Evolutionary conservation across 2,113 vertebrate species (phyloP), one percentile per base, ranked within the genome.

Genomic region (Suncus etruscus): DNA sequence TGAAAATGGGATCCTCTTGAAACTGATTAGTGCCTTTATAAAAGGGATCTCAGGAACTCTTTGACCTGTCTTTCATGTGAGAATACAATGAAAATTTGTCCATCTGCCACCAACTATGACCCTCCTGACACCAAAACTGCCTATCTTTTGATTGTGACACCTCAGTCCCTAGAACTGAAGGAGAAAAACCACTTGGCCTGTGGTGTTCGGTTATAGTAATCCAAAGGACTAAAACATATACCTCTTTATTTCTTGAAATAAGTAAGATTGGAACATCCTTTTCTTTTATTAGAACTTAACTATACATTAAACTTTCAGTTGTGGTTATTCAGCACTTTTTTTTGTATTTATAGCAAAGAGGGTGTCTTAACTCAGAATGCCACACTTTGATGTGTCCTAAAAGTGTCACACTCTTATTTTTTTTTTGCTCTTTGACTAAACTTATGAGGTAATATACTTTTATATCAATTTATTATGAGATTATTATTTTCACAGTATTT

Each of bases 191-290:
- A 29, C 20, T 9, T 2, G 29, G 27, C 27, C 27, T 66, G 11
- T 29, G 65, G 24, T 66, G 27, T 20, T 65, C 20, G 29, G 65
- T 66, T 10, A 29, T 66, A 10, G 65, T 25, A 10, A 20, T 25
- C 27, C 24, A 11, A 66, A 66, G 65, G 4, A 66, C 63, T 2
- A 66, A 20, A 29, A 29, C 24, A 66, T 24, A 29, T 29, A 4
- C 65, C 11, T 66, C 15, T 72, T 81, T 4, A 54, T 86, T 87
- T 87, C 20, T 51, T 14, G 29, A 93, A 48, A 63, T 48, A 86
- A 66, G 2, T 6, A 54, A 7, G 6, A 11, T 27, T 11, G 18
- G 4, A 1, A 10, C 15, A 4, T 25, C 14, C 12, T 24, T 76
- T 48, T 76, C 50, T 70, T 65, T 70, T 10, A 32, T 39, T 39